Evolutionary conservation across 2,888 invertebrate species (phyloP).

Genomic region (Clusia tigrina): DNA sequence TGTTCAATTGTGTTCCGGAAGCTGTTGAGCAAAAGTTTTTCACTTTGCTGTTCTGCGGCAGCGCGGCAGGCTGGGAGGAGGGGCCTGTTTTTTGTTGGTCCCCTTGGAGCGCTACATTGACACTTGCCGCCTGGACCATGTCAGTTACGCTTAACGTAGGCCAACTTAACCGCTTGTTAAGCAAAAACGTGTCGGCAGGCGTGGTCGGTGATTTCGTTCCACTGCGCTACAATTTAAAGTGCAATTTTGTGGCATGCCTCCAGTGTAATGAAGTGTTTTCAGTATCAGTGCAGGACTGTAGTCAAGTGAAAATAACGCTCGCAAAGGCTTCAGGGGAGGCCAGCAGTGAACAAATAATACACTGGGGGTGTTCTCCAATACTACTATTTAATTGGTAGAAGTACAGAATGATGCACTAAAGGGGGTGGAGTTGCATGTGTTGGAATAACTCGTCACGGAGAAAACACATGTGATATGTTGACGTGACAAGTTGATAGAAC

Average conservation of each 20-base stretch:
- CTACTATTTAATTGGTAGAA: no score
- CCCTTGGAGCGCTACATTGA: conserved; percentile 9
- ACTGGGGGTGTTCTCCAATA: no score
- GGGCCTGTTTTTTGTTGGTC: conserved; percentile 1
- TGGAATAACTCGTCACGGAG: no score
- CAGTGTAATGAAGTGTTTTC: background rate
- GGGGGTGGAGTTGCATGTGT: no score
- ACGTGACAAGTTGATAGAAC: no score
- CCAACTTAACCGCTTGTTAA: conserved; percentile 51
- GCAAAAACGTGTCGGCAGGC: conserved; percentile 51
- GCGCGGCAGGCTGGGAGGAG: no score
- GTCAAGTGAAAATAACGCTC: no score
- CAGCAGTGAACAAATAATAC: no score
- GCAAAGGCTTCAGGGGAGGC: no score
- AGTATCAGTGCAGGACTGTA: no score
- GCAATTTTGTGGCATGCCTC: background rate
- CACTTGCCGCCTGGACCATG: background rate
- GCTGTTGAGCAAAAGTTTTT: conserved; percentile 45
- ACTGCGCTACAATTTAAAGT: conserved; percentile 1
- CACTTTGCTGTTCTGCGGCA: background rate
- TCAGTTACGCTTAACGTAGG: background rate
- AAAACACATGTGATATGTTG: no score
- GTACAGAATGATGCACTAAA: no score
- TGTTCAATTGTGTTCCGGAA: conserved; percentile 44
- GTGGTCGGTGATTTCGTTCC: background rate